Conservation (phyloP, 2,888 invertebrate species). For the Eristalinus aeneus region DNA sequence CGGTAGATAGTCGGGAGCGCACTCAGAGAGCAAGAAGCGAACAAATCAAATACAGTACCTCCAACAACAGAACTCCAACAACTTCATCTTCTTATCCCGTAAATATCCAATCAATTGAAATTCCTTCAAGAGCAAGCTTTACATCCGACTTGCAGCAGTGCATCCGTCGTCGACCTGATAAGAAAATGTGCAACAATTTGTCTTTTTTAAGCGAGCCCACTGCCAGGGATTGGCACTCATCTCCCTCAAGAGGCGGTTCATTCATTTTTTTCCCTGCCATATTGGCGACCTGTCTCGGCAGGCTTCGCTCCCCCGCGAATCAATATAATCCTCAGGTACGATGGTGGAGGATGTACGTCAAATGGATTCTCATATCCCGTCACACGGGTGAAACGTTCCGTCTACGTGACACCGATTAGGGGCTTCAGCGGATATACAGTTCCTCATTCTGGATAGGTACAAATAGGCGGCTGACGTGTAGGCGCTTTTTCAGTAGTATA, state of each 20-base stretch:
- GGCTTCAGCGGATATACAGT: conserved; percentile 63
- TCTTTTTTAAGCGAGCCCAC: conserved; percentile 34
- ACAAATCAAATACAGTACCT: background rate
- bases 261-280: conserved; percentile 41
- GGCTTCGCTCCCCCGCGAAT: conserved; percentile 34
- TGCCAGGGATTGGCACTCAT: conserved; percentile 21
- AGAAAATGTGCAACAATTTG: conserved; percentile 64
- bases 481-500: conserved; percentile 46
- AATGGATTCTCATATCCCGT: conserved; percentile 41
- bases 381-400: conserved; percentile 49
- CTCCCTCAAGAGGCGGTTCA: conserved; percentile 14
- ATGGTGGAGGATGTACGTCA: conserved; percentile 37
- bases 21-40: background rate
- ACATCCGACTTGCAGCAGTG: background rate
- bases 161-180: conserved; percentile 22
- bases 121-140: conserved; percentile 6
- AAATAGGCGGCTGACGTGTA: conserved; percentile 67
- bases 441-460: conserved; percentile 65
- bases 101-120: conserved; percentile 48
- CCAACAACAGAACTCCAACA: background rate
- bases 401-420: conserved; percentile 69
- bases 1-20: background rate
- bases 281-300: conserved; percentile 26
- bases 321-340: conserved; percentile 65
- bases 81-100: conserved; percentile 33